Evolutionary conservation across 2,113 vertebrate species (phyloP), one percentile per base, ranked within the genome.

Genomic region (Archocentrus centrarchus): DNA sequence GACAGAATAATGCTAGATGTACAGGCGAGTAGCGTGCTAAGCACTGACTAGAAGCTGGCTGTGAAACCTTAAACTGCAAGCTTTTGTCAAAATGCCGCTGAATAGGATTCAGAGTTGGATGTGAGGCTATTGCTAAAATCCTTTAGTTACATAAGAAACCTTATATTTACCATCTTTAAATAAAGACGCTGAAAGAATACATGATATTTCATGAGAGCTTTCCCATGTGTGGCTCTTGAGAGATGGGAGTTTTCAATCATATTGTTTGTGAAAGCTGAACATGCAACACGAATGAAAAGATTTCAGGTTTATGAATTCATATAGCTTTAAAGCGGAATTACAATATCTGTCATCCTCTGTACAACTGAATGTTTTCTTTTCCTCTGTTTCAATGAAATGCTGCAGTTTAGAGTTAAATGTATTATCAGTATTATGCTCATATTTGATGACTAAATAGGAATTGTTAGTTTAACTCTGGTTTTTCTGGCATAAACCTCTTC

Each of bases 51-150:
- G 39, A n/a, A 75, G 47, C 79, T 75, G 77, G 82, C 84, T 66
- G 39, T 79, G 62, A 77, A 89, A 89, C 59, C 37, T 11, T 84
- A 77, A 83, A 88, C 70, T 27, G 53, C 41, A 77, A 37, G 63
- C 70, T 58, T 79, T 58, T 86, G 64, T 81, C 70, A 60, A 24
- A 32, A 80, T 58, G 35, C 35, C 47, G 61, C 20, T 59, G 58
- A 80, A 80, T 63, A 22, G 18, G 62, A 85, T 66, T 60, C 53
- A 77, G 44, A 59, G 55, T 39, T 73, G 18, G 41, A 79, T 79
- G 44, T 55, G 7, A 76, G 22, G 27, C 68, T 81, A 27, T 44
- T 18, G 37, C 17, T 44, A 80, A 89, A 83, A 47, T 81, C 11
- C 15, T 86, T 41, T 2, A 35, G 22, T 32, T 41, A 18, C 18